Conservation (phyloP, 2,113 vertebrate species). For the Pseudonaja textilis region DNA sequence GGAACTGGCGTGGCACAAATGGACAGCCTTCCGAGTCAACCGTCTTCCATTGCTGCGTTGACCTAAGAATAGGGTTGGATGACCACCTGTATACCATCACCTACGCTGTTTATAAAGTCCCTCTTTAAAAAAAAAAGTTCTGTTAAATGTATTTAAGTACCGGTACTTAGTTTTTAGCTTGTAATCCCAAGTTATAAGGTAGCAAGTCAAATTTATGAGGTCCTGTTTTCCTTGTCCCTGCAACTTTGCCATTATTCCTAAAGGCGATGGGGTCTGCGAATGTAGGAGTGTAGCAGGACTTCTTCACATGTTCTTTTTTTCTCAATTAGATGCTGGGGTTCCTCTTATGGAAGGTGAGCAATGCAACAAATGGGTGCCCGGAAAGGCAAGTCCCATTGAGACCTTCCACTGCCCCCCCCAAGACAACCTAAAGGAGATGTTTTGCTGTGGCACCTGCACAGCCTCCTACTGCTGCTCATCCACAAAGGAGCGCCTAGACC, state of each 20-base stretch:
- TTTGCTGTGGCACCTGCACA: slow-evolving; percentile 70
- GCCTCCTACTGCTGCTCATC: slow-evolving; percentile 67
- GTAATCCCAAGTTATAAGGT: neutral
- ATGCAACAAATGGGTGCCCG: neutral
- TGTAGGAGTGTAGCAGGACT: neutral
- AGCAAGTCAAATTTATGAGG: neutral
- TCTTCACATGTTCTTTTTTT: neutral
- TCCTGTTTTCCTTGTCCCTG: neutral
- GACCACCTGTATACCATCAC: neutral
- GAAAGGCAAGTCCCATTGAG: neutral
- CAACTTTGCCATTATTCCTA: neutral
- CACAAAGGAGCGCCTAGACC: slow-evolving; percentile 62
- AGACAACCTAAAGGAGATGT: slow-evolving; percentile 54
- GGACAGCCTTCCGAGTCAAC: neutral
- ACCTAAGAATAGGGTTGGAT: neutral
- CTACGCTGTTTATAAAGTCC: neutral
- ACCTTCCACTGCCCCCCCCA: slow-evolving; percentile 67
- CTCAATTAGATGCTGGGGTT: neutral
- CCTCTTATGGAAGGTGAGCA: neutral
- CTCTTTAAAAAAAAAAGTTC: neutral
- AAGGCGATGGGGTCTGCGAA: neutral
- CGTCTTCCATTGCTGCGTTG: neutral
- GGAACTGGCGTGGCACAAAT: neutral
- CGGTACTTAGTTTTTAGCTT: too few species aligned
- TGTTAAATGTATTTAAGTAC: neutral